Evolutionary conservation across 1,140 invertebrate genomes (phyloP), one percentile per base, ranked within the genome.

Genomic region (Sarcophaga peregrina): DNA sequence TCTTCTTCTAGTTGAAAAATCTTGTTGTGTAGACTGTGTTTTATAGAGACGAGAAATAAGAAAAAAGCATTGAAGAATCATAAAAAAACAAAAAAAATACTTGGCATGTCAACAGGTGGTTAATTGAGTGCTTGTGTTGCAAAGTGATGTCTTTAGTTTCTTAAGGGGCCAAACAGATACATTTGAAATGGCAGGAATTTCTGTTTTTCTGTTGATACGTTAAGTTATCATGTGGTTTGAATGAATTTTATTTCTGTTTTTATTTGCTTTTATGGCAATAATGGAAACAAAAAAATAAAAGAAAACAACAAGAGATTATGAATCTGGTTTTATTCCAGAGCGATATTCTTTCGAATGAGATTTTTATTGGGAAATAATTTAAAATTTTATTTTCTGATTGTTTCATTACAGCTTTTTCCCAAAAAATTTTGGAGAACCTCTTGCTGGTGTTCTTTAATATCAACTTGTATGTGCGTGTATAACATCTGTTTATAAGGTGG

Each of bases 401-500:
- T 68, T 68, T 68, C 15, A 68, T 7, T 17, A 68, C 20, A 68
- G 54, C 13, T 58, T 58, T 58, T 58, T 13, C 54, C n/a, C 3
- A 15, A 15, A 58, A n/a, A 37, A 58, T n/a, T n/a, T 4, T 13
- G 1, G 0, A n/a, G n/a, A n/a, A 58, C 15, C 54, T n/a, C 13
- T n/a, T n/a, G n/a, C n/a, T n/a, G n/a, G 20, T 20, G 15, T 62
- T 62, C 13, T 17, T 17, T n/a, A 8, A 25, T 20, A 25, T 20
- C 62, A 58, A 5, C 7, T 58, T 58, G 5, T 5, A 58, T n/a
- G 7, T 13, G 54, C 20, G 9, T 68, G 62, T 20, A 17, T 5
- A 6, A 68, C 62, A 68, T 20, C 62, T 68, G 75, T 78, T 78
- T 20, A 50, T 50, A 78, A 78, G 20, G n/a, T 78, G 75, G 75